Conservation (phyloP, 2,113 vertebrate genomes). For the Cepphus grylle region DNA sequence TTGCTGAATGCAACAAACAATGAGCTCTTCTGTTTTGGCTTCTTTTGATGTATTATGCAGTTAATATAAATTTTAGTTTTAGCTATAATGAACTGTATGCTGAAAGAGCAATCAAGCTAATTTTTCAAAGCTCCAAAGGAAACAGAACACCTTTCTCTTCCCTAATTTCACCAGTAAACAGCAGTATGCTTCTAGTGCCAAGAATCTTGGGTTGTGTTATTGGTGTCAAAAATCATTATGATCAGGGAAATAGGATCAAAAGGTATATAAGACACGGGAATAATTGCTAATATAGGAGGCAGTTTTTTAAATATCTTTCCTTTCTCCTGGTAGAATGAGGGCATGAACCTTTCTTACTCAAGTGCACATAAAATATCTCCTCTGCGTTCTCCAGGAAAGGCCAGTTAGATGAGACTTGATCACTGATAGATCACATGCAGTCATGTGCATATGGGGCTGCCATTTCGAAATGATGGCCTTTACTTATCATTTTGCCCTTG, state of each 20-base stretch:
- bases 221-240: not conserved
- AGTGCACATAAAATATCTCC: not conserved
- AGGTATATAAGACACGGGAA: not conserved
- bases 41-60: not conserved
- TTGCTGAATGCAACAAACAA: not conserved
- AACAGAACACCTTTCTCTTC: not conserved
- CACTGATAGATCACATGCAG: not conserved
- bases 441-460: not conserved
- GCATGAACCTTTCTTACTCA: not conserved
- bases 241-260: not conserved
- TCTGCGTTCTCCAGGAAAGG: not conserved
- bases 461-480: not conserved
- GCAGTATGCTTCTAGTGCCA: not conserved
- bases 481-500: not conserved
- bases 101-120: not conserved
- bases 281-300: not conserved
- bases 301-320: not conserved
- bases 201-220: not conserved
- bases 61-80: not conserved
- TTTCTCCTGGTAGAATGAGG: not conserved
- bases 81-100: not conserved
- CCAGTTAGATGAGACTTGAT: not conserved
- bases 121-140: not conserved
- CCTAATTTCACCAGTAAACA: not conserved
- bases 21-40: not conserved